Evolutionary conservation across 2,888 invertebrate genomes (phyloP), one percentile per base, ranked within the genome.

Genomic region (Apoda limacodes): DNA sequence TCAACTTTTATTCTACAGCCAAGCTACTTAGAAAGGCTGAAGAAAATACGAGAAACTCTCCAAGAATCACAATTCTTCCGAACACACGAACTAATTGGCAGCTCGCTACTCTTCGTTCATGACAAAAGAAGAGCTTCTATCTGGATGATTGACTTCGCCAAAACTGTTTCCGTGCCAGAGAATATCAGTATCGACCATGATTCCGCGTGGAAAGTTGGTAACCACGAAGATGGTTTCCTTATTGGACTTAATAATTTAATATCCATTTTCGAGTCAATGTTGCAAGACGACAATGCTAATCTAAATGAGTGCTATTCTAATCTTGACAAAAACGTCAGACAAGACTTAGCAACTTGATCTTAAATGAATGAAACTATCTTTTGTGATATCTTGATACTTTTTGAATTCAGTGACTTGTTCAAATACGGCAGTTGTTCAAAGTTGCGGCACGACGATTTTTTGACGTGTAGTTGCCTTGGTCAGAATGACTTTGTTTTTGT

Each of bases 141-240:
- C 9, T 98, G 98, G 98, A 85, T 98, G 82, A 98, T 98, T 45
- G 98, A 98, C 72, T 98, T 98, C 61, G 97, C 98, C 26, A 98
- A 98, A 76, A 95, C 96, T 1, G 85, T 94, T 25, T 85, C 88
- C 9, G 82, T 97, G 20, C 93, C 95, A 0, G 84, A 85, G 1
- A 85, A 88, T 39, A 74, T 89, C 37, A 80, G 65, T 21, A 92
- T 95, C 35, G 85, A 88, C 52, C 97, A 97, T 68, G 85, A 85
- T 39, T 85, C 88, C 12, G 87, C 88, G 30, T 97, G 97, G 97
- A 89, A 88, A 57, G 95, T 95, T 37, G 96, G 96, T 22, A 97
- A 95, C 69, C 96, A 95, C 60, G 97, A 97, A 80, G 97, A 97
- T 59, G 97, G 97, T 39, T 97, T 96, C 75, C 83, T 96, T 46